Evolutionary conservation across 2,113 vertebrate genomes (phyloP), one percentile per base, ranked within the genome.

Genomic region (Bothrops jararaca): DNA sequence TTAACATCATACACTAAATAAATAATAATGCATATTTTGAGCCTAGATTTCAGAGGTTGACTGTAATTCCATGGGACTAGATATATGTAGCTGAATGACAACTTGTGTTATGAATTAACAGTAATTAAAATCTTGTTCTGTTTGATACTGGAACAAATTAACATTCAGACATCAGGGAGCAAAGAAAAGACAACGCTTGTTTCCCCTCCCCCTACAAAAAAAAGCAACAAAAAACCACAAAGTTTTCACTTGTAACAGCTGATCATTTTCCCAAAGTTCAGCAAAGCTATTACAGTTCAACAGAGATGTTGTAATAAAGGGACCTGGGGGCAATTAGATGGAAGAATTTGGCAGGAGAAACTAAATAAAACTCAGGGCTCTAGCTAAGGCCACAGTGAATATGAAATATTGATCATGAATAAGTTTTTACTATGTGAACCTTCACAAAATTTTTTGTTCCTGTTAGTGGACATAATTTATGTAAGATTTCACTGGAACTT

Each of bases 101-200:
- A 11, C 6, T 39, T 91, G 9, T n/a, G 60, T 94, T 96, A n/a
- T 3, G 90, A 39, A 93, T 91, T 88, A 89, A 94, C 95, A 52
- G 11, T 29, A 93, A 87, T 3, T n/a, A 29, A 0, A 22, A 0
- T 54, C 39, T 54, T 89, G 4, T 93, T 93, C n/a, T 1, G 45
- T 0, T 0, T 88, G 3, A 92, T 90, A 3, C 2, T 42, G 58
- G 91, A 94, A 42, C 85, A 93, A 93, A 50, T 91, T 2, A 20
- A 4, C 64, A 9, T 6, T 1, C 60, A 90, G 5, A 91, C 0
- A 0, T 20, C 22, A 64, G 54, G 42, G 29, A 93, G 4, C 34
- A 91, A 89, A 29, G 85, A 1, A 56, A 60, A 57, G 0, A 86
- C 24, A 1, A 91, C n/a, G 53, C 57, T 85, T 88, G 50, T 42